A percentile compares a stretch with the other conserved stretches of the same genome.
phyloP scores from a whole-genome alignment of 2,888 invertebrate species.

The Thysanoteuthis rhombus region DNA sequence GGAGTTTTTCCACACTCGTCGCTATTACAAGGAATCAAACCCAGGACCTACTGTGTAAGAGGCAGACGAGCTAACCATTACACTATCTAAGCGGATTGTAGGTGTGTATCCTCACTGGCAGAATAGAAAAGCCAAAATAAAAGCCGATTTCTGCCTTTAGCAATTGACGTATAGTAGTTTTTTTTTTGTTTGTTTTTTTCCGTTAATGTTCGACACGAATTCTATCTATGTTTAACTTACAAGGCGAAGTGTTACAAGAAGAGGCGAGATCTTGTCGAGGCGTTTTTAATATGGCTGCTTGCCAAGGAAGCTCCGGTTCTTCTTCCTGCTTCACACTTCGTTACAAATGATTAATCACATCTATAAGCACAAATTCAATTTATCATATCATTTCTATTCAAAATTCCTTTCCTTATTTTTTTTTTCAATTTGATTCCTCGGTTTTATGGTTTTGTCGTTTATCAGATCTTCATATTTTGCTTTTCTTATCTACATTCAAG shows the following conservation, averaged over 20 bases:
- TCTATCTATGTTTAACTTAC: not conserved
- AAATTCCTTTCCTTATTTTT: not conserved
- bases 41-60: too few species aligned
- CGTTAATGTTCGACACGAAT: not conserved
- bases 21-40: too few species aligned
- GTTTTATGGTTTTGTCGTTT: not conserved
- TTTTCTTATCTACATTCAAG: not conserved
- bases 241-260: not conserved
- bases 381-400: not conserved
- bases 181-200: not conserved
- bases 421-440: not conserved
- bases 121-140: not conserved
- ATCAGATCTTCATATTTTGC: not conserved
- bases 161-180: not conserved
- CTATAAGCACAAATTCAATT: not conserved
- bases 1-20: too few species aligned
- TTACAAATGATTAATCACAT: not conserved
- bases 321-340: not conserved
- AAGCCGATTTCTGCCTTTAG: not conserved
- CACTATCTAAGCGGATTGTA: too few species aligned
- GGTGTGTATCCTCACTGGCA: not conserved
- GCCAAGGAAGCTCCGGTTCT: not conserved
- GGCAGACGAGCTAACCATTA: too few species aligned
- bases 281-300: not conserved
- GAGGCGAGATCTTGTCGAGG: not conserved